phyloP scores from a whole-genome alignment of 2,113 vertebrate species.

The Chaenocephalus aceratus region DNA sequence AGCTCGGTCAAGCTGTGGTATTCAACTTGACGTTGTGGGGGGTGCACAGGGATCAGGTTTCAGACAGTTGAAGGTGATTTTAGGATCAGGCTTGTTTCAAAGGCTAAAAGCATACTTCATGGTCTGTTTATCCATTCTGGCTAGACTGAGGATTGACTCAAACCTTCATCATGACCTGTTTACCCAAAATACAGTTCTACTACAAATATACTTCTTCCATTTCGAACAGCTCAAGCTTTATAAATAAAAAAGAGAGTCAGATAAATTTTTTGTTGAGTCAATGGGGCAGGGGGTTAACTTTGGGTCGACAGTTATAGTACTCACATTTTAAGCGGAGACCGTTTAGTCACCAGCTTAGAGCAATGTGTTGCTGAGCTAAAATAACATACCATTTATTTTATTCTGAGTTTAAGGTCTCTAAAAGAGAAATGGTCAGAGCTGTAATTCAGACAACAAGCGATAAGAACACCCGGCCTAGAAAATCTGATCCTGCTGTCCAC shows the following conservation, averaged over 20 bases:
- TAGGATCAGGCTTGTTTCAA: constrained; percentile 79
- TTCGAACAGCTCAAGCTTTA: constrained; percentile 2
- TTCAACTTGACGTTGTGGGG: constrained; percentile 75
- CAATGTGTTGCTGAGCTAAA: constrained; percentile 22
- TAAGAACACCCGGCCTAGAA: constrained; percentile 69
- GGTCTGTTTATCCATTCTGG: constrained; percentile 72
- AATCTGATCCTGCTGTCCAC: constrained; percentile 77
- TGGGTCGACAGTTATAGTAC: constrained; percentile 5
- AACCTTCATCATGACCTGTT: constrained; percentile 58
- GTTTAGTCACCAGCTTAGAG: background rate
- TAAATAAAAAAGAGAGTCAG: constrained; percentile 12
- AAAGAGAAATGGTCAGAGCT: constrained; percentile 48
- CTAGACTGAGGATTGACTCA: constrained; percentile 63
- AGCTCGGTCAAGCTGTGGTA: constrained; percentile 50
- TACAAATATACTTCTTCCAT: constrained; percentile 26
- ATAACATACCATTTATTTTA: constrained; percentile 32
- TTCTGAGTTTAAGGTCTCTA: constrained; percentile 39
- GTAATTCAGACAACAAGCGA: constrained; percentile 63
- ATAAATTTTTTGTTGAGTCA: constrained; percentile 19
- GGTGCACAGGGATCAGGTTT: constrained; percentile 73
- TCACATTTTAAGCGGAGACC: background rate
- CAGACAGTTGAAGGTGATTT: constrained; percentile 79
- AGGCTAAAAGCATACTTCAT: constrained; percentile 77
- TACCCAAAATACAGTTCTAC: constrained; percentile 62
- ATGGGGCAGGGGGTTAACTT: background rate